Base-by-base conservation (phyloP, 2,113 vertebrate species). In the Oxyura jamaicensis region DNA sequence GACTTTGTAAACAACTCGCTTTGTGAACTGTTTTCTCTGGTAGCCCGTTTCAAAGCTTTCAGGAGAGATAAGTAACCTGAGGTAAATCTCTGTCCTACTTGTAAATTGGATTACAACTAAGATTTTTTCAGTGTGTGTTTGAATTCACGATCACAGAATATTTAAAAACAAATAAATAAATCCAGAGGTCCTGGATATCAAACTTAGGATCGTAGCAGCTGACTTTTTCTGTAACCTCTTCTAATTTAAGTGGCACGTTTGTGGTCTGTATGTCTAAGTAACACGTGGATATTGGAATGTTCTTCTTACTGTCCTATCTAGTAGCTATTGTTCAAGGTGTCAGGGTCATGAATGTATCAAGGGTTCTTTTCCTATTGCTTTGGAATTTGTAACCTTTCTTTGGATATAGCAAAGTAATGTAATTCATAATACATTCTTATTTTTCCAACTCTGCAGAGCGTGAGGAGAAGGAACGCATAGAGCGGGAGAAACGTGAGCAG, bases 401-500 rank as follows among this genome's bases (percentile, higher is more conserved):
- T 73, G 48, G 53, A 4, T 42, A 6, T 22, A 88, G 53, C 42
- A 29, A 9, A 89, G 29, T 2, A 17, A 1, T 1, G 2, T 33
- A 12, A 21, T 55, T 29, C 53, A 25, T 62, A 20, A 11, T 18
- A 5, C 1, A 0, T 28, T 62, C 3, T 26, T 35, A 18, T 86
- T 53, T 12, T 63, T 39, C 25, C 11, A 11, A 2, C 16, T 14
- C 23, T 14, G 23, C 82, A 99, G 99, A 99, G 89, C 98, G 99
- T 0, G 99, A 99, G 93, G 99, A 99, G 66, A 98, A 98, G 69
- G 99, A 99, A 68, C 98, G 99, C 28, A 58, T 98, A 5, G 99
- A 99, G 95, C 98, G 99, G 42, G 99, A 99, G 90, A 99, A 99
- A 83, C 98, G 99, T 1, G 99, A 99, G 92, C 98, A 99, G 94